Conservation (phyloP, 2,113 vertebrate genomes). For the Apistogramma diplotaenia region DNA sequence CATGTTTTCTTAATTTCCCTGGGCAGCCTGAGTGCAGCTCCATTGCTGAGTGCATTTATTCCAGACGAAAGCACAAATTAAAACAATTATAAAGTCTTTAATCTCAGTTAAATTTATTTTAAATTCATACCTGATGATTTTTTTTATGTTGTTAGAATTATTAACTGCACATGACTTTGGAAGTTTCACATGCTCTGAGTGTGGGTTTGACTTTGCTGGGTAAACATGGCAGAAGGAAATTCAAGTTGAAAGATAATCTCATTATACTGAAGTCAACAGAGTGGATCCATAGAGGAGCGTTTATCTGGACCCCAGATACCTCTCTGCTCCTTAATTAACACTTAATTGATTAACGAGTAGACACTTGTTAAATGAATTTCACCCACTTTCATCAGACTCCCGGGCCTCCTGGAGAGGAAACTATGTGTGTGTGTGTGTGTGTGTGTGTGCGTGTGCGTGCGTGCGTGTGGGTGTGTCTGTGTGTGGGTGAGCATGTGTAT, state of each 20-base stretch:
- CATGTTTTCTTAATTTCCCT: too few species aligned
- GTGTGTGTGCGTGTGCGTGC: background rate
- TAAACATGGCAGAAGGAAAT: background rate
- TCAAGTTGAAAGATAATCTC: conserved; percentile 40
- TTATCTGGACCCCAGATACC: conserved; percentile 53
- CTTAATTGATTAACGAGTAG: conserved; percentile 69
- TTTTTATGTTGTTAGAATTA: background rate
- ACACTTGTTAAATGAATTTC: conserved; percentile 55
- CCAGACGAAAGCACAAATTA: too few species aligned
- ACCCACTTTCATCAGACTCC: conserved; percentile 60
- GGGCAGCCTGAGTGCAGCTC: too few species aligned
- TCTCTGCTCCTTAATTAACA: conserved; percentile 58
- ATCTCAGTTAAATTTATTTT: background rate
- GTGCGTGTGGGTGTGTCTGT: background rate
- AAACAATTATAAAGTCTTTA: background rate
- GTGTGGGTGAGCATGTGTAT: background rate
- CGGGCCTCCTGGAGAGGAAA: background rate
- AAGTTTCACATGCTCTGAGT: background rate
- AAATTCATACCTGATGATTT: background rate
- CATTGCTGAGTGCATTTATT: too few species aligned
- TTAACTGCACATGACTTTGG: background rate
- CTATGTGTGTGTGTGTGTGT: background rate
- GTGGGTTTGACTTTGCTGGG: conserved; percentile 10
- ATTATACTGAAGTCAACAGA: conserved; percentile 38
- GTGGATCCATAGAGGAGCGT: conserved; percentile 5